Conservation (phyloP, 2,113 vertebrate species). For the Myotis yumanensis region DNA sequence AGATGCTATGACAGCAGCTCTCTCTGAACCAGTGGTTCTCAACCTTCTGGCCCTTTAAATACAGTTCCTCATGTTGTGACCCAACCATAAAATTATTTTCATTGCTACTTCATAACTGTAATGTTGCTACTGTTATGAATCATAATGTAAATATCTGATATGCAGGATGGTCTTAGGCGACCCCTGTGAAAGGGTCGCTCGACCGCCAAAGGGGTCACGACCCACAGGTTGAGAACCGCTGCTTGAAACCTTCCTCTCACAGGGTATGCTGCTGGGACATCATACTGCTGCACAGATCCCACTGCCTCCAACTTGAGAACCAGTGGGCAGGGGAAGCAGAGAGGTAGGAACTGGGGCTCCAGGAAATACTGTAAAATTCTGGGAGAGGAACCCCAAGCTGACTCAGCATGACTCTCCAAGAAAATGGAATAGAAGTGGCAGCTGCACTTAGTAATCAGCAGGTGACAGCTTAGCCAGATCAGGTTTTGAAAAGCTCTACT, state of each 20-base stretch:
- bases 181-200: no score
- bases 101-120: no score
- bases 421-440: neutral
- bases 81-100: no score
- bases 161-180: no score
- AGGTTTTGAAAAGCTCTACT: conserved; percentile 32
- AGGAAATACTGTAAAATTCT: conserved; percentile 41
- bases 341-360: neutral
- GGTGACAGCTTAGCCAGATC: neutral
- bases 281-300: neutral
- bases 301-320: neutral
- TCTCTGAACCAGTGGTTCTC: neutral
- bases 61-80: no score
- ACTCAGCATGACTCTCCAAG: neutral
- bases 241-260: neutral
- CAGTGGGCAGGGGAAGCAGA: neutral
- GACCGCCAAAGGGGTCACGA: no score
- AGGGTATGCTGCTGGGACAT: neutral
- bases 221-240: no score
- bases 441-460: conserved; percentile 8
- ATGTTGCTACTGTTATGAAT: no score
- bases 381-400: neutral
- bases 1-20: neutral
- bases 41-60: no score
- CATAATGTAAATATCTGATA: no score